Conservation (phyloP, 1,140 invertebrate genomes). For the Dermatophagoides farinae region DNA sequence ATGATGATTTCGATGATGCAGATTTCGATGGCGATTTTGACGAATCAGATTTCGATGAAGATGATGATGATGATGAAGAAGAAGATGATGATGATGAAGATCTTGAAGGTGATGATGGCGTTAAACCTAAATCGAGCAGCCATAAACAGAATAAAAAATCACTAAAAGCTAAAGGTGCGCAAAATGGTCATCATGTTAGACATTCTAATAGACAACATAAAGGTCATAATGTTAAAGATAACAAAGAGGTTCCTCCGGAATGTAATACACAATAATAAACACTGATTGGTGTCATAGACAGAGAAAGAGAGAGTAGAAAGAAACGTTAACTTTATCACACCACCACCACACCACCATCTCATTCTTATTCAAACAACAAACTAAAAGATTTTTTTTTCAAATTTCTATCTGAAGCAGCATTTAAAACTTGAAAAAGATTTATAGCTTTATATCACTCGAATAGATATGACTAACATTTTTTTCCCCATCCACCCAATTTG, state of each 20-base stretch:
- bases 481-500: too few species aligned
- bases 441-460: too few species aligned
- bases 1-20: conserved; percentile 17
- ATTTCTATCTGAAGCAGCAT: too few species aligned
- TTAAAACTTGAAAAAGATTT: too few species aligned
- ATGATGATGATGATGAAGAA: neutral
- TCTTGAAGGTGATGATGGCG: neutral
- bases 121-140: neutral
- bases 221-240: neutral
- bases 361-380: too few species aligned
- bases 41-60: conserved; percentile 15
- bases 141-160: neutral
- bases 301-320: too few species aligned
- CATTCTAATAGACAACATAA: neutral
- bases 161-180: neutral
- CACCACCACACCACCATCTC: too few species aligned
- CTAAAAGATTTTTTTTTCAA: too few species aligned
- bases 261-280: conserved; percentile 18
- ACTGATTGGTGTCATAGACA: too few species aligned
- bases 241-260: conserved; percentile 15
- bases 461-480: too few species aligned
- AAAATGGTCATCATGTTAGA: neutral
- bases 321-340: too few species aligned
- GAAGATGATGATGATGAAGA: neutral
- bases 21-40: conserved; percentile 18